These are phyloP conservation scores for Protodeltote pygarga DNA, from an alignment of 2,888 invertebrate species.

Conservation along the genomic window DNA sequence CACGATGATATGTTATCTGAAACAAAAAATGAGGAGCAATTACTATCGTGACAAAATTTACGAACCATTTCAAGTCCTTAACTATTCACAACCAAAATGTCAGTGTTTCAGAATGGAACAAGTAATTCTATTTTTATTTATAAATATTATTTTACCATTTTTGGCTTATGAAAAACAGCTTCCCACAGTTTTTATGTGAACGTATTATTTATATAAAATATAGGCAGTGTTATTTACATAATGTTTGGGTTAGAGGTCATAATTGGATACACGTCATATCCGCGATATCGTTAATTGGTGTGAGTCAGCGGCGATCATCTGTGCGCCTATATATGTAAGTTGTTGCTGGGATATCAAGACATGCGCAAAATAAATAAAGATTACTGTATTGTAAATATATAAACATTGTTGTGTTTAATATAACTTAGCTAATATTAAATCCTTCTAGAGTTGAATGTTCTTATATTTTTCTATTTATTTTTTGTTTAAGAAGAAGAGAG, in stretches of 20 bases:
- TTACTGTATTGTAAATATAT: slow-evolving; percentile 9
- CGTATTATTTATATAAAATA: slow-evolving; percentile 5
- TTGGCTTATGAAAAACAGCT: not conserved
- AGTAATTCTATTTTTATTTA: no score
- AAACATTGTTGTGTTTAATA: no score
- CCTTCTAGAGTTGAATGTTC: no score
- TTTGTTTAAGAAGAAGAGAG: no score
- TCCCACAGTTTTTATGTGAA: not conserved
- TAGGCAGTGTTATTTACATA: slow-evolving; percentile 9
- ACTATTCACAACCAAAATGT: not conserved
- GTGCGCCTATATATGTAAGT: slow-evolving; percentile 35
- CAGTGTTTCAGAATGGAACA: not conserved
- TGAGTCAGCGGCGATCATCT: slow-evolving; percentile 53
- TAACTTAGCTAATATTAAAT: no score
- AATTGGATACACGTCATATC: slow-evolving; percentile 51
- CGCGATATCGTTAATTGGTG: slow-evolving; percentile 49
- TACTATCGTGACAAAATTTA: slow-evolving; percentile 24
- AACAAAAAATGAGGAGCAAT: slow-evolving; percentile 61
- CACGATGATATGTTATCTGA: slow-evolving; percentile 67
- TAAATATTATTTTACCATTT: no score
- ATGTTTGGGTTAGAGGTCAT: slow-evolving; percentile 32
- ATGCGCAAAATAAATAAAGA: slow-evolving; percentile 9
- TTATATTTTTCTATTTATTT: no score
- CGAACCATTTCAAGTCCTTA: slow-evolving; percentile 9
- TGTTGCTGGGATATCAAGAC: slow-evolving; percentile 21